phyloP scores from a whole-genome alignment of 2,797 vertebrate species.

The Pogonophryne albipinna region DNA sequence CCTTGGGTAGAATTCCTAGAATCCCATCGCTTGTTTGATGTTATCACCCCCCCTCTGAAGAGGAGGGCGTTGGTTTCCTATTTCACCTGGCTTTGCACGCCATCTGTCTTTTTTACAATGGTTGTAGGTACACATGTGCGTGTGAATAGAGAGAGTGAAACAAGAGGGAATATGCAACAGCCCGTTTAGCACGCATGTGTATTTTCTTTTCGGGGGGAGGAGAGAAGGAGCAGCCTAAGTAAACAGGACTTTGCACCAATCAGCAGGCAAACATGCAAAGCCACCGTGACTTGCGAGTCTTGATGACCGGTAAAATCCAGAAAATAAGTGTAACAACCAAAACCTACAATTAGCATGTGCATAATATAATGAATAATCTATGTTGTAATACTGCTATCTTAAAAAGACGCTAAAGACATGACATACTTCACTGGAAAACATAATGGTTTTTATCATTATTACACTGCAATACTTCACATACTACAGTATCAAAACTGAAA shows the following conservation, averaged over 20 bases:
- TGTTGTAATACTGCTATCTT: background rate
- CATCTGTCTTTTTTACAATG: conserved; percentile 22
- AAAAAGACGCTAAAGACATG: background rate
- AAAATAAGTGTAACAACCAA: background rate
- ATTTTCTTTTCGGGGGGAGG: conserved; percentile 1
- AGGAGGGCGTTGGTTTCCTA: conserved; percentile 52
- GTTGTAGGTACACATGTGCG: conserved; percentile 14
- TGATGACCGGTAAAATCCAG: background rate
- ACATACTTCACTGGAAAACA: conserved; percentile 5
- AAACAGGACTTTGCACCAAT: conserved; percentile 47
- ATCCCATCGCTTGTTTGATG: conserved; percentile 29
- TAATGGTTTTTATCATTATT: background rate
- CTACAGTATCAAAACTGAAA: background rate
- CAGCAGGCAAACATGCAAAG: background rate
- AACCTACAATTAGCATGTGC: background rate
- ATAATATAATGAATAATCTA: background rate
- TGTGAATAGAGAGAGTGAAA: conserved; percentile 11
- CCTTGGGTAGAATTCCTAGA: conserved; percentile 35
- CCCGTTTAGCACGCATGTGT: background rate
- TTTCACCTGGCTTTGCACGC: conserved; percentile 67
- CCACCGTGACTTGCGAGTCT: conserved; percentile 18
- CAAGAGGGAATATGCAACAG: background rate
- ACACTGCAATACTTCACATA: background rate
- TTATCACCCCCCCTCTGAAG: conserved; percentile 35
- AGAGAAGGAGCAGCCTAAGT: conserved; percentile 21